Evolutionary conservation across 53 echinoderm and acorn worm species (phyloP).

Genomic region (Actinopyga echinites): DNA sequence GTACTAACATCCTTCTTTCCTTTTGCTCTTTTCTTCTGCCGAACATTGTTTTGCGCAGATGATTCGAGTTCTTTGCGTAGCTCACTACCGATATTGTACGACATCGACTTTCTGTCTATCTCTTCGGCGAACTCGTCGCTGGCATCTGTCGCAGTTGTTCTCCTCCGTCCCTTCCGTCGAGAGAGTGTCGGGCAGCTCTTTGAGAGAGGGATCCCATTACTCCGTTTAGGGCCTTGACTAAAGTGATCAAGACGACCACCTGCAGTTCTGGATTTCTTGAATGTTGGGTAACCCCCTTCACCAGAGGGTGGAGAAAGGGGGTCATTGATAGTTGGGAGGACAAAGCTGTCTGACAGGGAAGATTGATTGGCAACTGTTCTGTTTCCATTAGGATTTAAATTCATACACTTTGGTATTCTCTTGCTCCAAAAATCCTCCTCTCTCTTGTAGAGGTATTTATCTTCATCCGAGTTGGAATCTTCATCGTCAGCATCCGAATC

Average conservation of each 20-base stretch:
- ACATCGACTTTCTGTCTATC: slow-evolving; percentile 50
- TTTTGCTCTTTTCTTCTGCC: neutral
- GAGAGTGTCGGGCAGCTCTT: slow-evolving; percentile 79
- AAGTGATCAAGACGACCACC: slow-evolving; percentile 58
- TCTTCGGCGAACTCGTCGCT: slow-evolving; percentile 60
- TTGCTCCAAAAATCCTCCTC: slow-evolving; percentile 25
- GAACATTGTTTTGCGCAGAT: neutral
- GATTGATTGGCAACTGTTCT: slow-evolving; percentile 64
- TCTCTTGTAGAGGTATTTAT: neutral
- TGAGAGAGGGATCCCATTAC: slow-evolving; percentile 65
- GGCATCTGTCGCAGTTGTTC: slow-evolving; percentile 39
- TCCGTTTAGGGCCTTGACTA: slow-evolving; percentile 25
- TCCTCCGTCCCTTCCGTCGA: slow-evolving; percentile 48
- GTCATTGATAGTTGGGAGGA: slow-evolving; percentile 68
- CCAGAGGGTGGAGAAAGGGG: neutral
- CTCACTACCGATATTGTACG: slow-evolving; percentile 47
- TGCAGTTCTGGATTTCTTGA: slow-evolving; percentile 62
- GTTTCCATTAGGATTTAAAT: slow-evolving; percentile 4
- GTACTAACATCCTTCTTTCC: neutral
- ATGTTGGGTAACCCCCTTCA: slow-evolving; percentile 1
- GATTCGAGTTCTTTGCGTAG: slow-evolving; percentile 35
- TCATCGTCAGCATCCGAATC: slow-evolving; percentile 11
- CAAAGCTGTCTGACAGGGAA: slow-evolving; percentile 87
- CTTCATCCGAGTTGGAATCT: slow-evolving; percentile 29
- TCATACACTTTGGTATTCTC: slow-evolving; percentile 23